A percentile compares a stretch with the other conserved stretches of the same genome.
phyloP scores from a whole-genome alignment of 1,140 invertebrate genomes.

The Steinernema feltiae region DNA sequence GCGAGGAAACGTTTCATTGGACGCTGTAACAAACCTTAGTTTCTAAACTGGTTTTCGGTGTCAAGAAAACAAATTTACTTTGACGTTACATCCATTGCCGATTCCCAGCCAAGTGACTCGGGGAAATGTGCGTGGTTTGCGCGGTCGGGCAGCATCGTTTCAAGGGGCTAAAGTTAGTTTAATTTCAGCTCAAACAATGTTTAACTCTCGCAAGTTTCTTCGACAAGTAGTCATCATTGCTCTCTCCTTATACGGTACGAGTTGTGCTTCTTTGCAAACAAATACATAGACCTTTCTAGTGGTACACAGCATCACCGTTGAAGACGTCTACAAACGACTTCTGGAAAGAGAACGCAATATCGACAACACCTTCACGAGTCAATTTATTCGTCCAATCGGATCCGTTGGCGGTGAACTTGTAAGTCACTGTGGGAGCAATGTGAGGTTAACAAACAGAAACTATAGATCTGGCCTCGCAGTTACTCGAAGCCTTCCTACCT shows the following conservation, averaged over 20 bases:
- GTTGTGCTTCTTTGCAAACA: no score
- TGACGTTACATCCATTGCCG: background rate
- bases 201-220: background rate
- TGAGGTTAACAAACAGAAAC: background rate
- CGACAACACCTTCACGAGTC: constrained; percentile 21
- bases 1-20: background rate
- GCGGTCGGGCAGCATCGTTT: no score
- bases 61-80: background rate
- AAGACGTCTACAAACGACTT: constrained; percentile 28
- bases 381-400: constrained; percentile 26
- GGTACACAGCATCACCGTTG: constrained; percentile 19
- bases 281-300: constrained; percentile 10
- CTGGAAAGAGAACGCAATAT: constrained; percentile 23
- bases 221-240: background rate
- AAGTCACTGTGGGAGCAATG: background rate
- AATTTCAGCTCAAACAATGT: background rate
- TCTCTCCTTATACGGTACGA: background rate
- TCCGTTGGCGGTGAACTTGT: constrained; percentile 26
- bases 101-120: no score
- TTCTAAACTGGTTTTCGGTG: background rate
- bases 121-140: no score
- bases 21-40: background rate
- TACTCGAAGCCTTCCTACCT: constrained; percentile 34
- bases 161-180: no score
- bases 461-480: constrained; percentile 37